Conservation (phyloP, 2,797 vertebrate genomes). For the Cuniculus paca region DNA sequence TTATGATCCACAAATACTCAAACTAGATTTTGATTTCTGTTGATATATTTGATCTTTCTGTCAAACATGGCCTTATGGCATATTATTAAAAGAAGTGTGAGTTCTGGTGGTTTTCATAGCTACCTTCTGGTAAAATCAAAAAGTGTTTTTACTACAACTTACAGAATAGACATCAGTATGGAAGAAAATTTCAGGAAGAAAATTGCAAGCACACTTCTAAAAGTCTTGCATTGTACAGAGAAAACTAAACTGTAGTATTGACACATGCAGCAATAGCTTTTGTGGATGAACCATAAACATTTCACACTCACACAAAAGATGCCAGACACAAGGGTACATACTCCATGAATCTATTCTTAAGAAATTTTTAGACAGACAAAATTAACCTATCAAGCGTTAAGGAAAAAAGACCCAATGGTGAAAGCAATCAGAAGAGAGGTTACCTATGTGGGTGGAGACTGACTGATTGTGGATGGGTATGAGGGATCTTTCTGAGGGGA, state of each 20-base stretch:
- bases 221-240: not conserved
- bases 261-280: not conserved
- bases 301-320: not conserved
- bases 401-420: not conserved
- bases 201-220: not conserved
- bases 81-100: not conserved
- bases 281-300: not conserved
- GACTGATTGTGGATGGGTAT: not conserved
- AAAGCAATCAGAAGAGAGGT: not conserved
- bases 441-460: not conserved
- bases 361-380: not conserved
- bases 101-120: not conserved
- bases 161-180: not conserved
- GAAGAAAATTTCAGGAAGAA: slow-evolving; percentile 4
- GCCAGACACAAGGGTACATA: not conserved
- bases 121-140: not conserved
- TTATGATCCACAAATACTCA: not conserved
- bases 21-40: not conserved
- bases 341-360: not conserved
- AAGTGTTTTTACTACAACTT: not conserved
- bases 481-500: not conserved
- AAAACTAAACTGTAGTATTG: not conserved
- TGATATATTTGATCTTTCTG: not conserved
- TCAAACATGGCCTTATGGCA: not conserved
- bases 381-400: not conserved